Evolutionary conservation across 2,888 invertebrate species (phyloP), one percentile per base, ranked within the genome.

Genomic region (Erpobdella octoculata): DNA sequence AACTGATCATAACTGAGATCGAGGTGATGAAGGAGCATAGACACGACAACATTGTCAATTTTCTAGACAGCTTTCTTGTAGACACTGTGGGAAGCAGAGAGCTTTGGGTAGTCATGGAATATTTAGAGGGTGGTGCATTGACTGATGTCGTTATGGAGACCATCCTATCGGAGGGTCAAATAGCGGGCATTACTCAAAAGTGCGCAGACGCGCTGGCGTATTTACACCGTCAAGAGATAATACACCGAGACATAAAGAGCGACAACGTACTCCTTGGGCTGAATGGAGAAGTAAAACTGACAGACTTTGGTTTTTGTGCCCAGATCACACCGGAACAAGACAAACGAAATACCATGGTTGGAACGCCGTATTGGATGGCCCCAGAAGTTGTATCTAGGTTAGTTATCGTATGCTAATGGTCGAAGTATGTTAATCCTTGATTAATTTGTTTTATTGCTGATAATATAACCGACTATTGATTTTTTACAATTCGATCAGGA

Each of bases 51-150:
- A 96, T 98, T 76, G 98, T 98, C 78, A 98, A 98, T 87, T 98
- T 97, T 84, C 87, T 98, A 78, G 97, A 98, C 58, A 69, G 69
- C 21, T 69, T 35, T 18, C 37, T 69, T 15, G 33, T 69, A 18
- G 69, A 58, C 12, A 35, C 97, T 98, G 73, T 97, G 96, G 35
- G 97, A 96, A 85, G 96, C 96, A 66, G 95, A 82, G 97, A 97
- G 84, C 86, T 98, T 58, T 98, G 98, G 98, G 97, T 98, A n/a
- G 93, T 96, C 35, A 97, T 97, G 97, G 97, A 97, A 82, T 96
- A 91, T 83, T 87, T 97, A 81, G 95, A 96, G 80, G 97, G 97
- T 35, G 97, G 96, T 0, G 95, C 96, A 3, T 88, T 97, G 68
- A 98, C 98, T 0, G 97, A 98, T 83, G 93, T 98, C 77, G 97